Conservation (phyloP, 2,797 vertebrate genomes). For the Hemibagrus guttatus region DNA sequence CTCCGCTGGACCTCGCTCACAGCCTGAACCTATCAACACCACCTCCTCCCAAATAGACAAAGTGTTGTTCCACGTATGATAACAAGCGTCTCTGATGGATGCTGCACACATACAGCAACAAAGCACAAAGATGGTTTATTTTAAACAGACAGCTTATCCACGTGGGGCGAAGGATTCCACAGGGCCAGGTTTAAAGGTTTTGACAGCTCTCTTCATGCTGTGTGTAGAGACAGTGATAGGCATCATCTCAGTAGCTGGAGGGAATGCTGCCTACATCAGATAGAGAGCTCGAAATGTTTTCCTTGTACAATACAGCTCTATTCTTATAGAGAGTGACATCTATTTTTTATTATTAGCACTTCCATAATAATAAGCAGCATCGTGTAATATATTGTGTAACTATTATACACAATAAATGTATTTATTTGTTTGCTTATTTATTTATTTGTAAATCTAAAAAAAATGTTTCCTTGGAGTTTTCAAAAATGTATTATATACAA, state of each 20-base stretch:
- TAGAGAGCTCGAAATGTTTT: not conserved
- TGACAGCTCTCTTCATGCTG: slow-evolving; percentile 42
- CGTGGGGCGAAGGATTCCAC: slow-evolving; percentile 42
- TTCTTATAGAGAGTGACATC: slow-evolving; percentile 9
- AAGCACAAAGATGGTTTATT: slow-evolving; percentile 48
- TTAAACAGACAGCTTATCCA: slow-evolving; percentile 50
- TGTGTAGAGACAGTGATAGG: slow-evolving; percentile 36
- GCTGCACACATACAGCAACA: slow-evolving; percentile 42
- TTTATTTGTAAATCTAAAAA: not conserved
- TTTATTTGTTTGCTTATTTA: not conserved
- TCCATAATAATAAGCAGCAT: not conserved
- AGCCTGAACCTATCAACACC: slow-evolving; percentile 40
- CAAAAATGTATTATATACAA: not conserved
- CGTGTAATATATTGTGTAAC: not conserved
- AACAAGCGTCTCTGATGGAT: slow-evolving; percentile 51
- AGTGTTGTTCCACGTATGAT: slow-evolving; percentile 37
- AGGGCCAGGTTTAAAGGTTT: slow-evolving; percentile 50
- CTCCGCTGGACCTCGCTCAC: slow-evolving; percentile 33
- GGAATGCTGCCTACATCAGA: slow-evolving; percentile 37
- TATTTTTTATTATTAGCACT: not conserved
- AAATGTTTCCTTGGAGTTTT: not conserved
- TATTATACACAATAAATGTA: not conserved
- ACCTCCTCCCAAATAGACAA: slow-evolving; percentile 40
- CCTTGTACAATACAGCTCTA: not conserved
- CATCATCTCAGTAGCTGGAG: slow-evolving; percentile 29